Percentiles rank a stretch among this genome's conserved stretches.
These are phyloP conservation scores for Melipona bicolor DNA, from an alignment of 2,888 invertebrate species.

Conservation along the genomic window DNA sequence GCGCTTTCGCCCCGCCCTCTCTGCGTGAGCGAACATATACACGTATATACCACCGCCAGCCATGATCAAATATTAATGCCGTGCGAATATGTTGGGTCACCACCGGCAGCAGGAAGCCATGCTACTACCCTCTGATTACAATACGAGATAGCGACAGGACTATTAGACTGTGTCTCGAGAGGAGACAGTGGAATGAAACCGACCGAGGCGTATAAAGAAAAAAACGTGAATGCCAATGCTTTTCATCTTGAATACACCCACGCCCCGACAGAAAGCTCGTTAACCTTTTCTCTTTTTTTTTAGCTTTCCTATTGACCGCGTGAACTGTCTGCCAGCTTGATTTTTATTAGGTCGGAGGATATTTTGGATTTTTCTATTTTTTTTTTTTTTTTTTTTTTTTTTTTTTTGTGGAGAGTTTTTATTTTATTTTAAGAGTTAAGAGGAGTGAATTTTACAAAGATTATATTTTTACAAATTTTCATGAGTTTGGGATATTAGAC, in stretches of 20 bases:
- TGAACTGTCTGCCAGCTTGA: neutral
- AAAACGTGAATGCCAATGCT: constrained; percentile 37
- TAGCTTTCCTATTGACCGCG: neutral
- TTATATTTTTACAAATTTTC: too few relatives aligned
- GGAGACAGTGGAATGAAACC: constrained; percentile 33
- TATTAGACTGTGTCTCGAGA: constrained; percentile 64
- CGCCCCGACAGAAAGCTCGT: constrained; percentile 31
- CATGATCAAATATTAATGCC: constrained; percentile 69
- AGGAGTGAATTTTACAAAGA: too few relatives aligned
- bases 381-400: neutral
- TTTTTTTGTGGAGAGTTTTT: too few relatives aligned
- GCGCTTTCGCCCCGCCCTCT: constrained; percentile 42
- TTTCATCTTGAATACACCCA: constrained; percentile 53
- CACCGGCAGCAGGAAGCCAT: constrained; percentile 59
- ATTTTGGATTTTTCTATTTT: too few relatives aligned
- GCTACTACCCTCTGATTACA: constrained; percentile 67
- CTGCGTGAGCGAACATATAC: constrained; percentile 30
- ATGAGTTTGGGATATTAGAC: too few relatives aligned
- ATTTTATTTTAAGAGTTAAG: too few relatives aligned
- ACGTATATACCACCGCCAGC: constrained; percentile 13
- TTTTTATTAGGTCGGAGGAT: neutral
- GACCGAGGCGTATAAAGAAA: constrained; percentile 29
- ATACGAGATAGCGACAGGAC: constrained; percentile 65
- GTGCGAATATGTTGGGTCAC: constrained; percentile 53
- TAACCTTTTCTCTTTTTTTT: constrained; percentile 12